These are phyloP conservation scores for Oreonectes daqikongensis DNA, from an alignment of 2,797 vertebrate genomes.

Conservation along the genomic window DNA sequence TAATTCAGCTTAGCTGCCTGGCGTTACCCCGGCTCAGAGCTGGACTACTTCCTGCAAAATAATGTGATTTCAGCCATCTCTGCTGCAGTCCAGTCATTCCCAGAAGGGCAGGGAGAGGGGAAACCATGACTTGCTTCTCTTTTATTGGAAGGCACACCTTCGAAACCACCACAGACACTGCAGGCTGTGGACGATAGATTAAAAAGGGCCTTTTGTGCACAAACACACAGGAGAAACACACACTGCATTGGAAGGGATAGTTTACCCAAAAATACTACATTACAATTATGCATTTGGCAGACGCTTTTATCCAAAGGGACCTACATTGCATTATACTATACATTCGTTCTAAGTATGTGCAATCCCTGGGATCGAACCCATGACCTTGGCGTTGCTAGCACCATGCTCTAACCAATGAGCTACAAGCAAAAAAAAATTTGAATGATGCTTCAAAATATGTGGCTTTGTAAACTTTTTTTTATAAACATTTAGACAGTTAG, in stretches of 20 bases:
- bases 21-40: conserved; percentile 17
- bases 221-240: conserved; percentile 9
- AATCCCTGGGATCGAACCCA: too few relatives aligned
- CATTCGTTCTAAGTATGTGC: too few relatives aligned
- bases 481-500: too few relatives aligned
- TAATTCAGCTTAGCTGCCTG: conserved; percentile 27
- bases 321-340: too few relatives aligned
- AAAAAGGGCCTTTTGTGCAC: conserved; percentile 3
- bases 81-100: conserved; percentile 31
- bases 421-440: too few relatives aligned
- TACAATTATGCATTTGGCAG: too few relatives aligned
- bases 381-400: too few relatives aligned
- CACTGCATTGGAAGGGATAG: neutral
- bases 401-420: too few relatives aligned
- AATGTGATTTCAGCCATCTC: conserved; percentile 48
- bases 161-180: conserved; percentile 32
- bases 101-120: conserved; percentile 52
- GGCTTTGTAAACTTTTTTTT: too few relatives aligned
- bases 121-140: conserved; percentile 48
- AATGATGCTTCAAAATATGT: too few relatives aligned
- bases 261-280: too few relatives aligned
- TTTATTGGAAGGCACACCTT: conserved; percentile 31
- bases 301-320: too few relatives aligned
- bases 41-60: conserved; percentile 32
- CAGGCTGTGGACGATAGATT: conserved; percentile 11